Evolutionary conservation across 2,888 invertebrate species (phyloP), one percentile per base, ranked within the genome.

Genomic region (Seira musarum): DNA sequence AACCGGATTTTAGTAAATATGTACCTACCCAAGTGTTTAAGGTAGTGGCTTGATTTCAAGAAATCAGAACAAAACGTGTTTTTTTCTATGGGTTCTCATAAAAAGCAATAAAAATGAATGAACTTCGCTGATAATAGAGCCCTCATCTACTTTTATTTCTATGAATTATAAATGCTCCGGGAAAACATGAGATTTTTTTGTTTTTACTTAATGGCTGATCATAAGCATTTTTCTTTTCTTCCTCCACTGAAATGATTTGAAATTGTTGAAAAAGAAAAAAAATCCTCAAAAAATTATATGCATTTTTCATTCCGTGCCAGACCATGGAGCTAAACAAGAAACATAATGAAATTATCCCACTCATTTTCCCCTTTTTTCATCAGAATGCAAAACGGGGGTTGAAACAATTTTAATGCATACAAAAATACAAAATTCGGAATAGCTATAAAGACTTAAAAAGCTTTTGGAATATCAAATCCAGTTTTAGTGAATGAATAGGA

Each of bases 341-440:
- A 17, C 25, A 13, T 78, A 78, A 78, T 71, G 67, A 71, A 78
- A 71, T 78, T 78, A 78, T 71, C 65, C 66, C 10, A 66, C 70
- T 78, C 71, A 78, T 78, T 78, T 78, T 69, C 78, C 71, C 78
- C 69, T 68, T 74, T 77, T 77, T 77, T 70, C 68, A 40, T 40
- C 40, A 40, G 40, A 40, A 40, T 40, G 40, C 40, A 40, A 40
- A 40, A 40, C 5, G 40, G 40, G 40, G 40, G 40, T 40, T 40
- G 40, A 40, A 40, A 40, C 40, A 40, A 40, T 40, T 40, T 40
- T 40, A 40, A 40, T 40, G 40, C 40, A 40, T 40, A 40, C n/a
- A n/a, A 40, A 8, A 40, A 40, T 40, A 40, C 40, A 40, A 40
- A 13, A 13, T 40, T 40, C 40, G 5, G 40, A n/a, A n/a, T n/a